phyloP scores from a whole-genome alignment of 2,797 vertebrate genomes.

The Neopelma chrysocephalum region DNA sequence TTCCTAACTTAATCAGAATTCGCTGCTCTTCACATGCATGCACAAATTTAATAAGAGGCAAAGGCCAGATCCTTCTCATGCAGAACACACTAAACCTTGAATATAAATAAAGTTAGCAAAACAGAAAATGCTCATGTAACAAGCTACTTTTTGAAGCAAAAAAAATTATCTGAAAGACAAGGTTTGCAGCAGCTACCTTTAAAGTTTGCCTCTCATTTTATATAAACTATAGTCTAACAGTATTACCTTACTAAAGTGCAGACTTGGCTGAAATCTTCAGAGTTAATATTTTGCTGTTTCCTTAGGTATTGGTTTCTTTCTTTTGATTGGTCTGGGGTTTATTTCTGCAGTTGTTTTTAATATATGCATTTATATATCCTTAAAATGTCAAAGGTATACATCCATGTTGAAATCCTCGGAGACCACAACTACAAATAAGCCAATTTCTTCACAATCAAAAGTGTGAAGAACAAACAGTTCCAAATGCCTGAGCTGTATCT shows the following conservation, averaged over 20 bases:
- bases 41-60: background rate
- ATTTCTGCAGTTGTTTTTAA: background rate
- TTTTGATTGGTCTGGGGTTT: background rate
- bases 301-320: background rate
- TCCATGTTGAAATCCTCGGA: background rate
- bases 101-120: background rate
- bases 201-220: background rate
- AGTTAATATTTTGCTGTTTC: background rate
- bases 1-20: background rate
- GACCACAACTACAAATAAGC: background rate
- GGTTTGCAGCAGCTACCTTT: background rate
- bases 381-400: background rate
- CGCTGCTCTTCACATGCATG: background rate
- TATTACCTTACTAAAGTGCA: background rate
- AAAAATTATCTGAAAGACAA: background rate
- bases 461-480: background rate
- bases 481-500: background rate
- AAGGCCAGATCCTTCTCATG: background rate
- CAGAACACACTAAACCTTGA: background rate
- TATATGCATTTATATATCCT: background rate
- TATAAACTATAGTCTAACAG: background rate
- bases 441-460: background rate
- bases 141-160: background rate
- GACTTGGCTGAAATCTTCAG: background rate
- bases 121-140: accelerated